Evolutionary conservation across 2,113 vertebrate species (phyloP).

Genomic region (Lamprotornis superbus): DNA sequence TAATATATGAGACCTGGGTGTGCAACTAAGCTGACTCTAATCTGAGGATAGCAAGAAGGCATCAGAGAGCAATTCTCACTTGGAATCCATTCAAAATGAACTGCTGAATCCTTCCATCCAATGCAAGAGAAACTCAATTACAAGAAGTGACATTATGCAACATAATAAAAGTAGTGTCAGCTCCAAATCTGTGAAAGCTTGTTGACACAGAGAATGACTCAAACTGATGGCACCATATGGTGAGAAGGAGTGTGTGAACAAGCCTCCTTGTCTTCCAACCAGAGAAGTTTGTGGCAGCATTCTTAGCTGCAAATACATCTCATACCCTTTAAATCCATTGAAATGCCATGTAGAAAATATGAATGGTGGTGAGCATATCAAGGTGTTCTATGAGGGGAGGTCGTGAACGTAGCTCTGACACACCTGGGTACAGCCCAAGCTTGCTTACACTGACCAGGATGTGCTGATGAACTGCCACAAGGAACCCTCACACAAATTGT

Average conservation of each 20-base stretch:
- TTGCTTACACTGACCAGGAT: neutral
- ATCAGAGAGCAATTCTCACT: neutral
- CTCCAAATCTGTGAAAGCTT: neutral
- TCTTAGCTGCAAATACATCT: neutral
- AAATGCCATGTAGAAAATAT: neutral
- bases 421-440: neutral
- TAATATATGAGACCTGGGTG: neutral
- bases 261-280: neutral
- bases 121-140: neutral
- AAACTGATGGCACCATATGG: conserved; percentile 22
- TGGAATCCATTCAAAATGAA: neutral
- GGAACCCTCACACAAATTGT: neutral
- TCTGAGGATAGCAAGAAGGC: neutral
- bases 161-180: conserved; percentile 14
- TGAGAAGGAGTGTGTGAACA: conserved; percentile 30
- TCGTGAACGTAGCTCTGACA: neutral
- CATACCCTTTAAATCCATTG: neutral
- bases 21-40: neutral
- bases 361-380: neutral
- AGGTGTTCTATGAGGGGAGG: neutral
- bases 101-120: neutral
- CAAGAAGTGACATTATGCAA: neutral
- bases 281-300: neutral
- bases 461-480: neutral
- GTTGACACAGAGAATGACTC: conserved; percentile 50